phyloP scores from a whole-genome alignment of 2,888 invertebrate genomes.

The Gastracanthus pulcherrimus region DNA sequence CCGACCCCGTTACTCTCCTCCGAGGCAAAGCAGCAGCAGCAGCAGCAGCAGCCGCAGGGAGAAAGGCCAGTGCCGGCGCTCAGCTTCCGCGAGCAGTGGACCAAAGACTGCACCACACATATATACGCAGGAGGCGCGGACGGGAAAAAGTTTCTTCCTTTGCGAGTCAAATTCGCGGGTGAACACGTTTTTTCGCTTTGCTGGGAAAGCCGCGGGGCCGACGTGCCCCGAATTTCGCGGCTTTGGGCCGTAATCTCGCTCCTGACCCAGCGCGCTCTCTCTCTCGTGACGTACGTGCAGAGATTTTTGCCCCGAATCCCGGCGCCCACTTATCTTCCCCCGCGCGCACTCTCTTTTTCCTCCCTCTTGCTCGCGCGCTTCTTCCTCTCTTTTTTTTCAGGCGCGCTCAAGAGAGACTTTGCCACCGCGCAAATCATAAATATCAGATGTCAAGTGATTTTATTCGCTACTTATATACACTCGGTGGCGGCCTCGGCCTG shows the following conservation, averaged over 20 bases:
- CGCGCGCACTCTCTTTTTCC: neutral
- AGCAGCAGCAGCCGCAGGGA: too few species aligned
- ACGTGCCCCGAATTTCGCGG: conserved; percentile 34
- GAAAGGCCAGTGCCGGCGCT: neutral
- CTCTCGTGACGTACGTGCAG: neutral
- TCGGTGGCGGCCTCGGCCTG: too few species aligned
- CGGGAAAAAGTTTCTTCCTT: conserved; percentile 30
- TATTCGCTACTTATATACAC: neutral
- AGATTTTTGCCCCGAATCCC: conserved; percentile 31
- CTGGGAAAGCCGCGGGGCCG: conserved; percentile 13
- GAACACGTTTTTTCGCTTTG: conserved; percentile 42
- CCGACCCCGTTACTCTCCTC: conserved; percentile 55
- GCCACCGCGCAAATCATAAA: conserved; percentile 17
- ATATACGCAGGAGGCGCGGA: neutral
- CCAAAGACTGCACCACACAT: too few species aligned
- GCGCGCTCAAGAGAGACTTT: neutral
- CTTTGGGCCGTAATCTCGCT: conserved; percentile 12
- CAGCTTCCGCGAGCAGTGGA: too few species aligned
- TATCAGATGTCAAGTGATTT: conserved; percentile 34
- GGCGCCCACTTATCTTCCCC: conserved; percentile 12
- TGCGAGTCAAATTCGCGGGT: conserved; percentile 47
- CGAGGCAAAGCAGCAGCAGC: neutral
- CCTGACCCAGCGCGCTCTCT: neutral
- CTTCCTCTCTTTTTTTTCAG: neutral
- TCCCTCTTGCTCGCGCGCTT: neutral